These are phyloP conservation scores for Triplophysa rosa DNA, from an alignment of 2,113 vertebrate species.

Conservation along the genomic window DNA sequence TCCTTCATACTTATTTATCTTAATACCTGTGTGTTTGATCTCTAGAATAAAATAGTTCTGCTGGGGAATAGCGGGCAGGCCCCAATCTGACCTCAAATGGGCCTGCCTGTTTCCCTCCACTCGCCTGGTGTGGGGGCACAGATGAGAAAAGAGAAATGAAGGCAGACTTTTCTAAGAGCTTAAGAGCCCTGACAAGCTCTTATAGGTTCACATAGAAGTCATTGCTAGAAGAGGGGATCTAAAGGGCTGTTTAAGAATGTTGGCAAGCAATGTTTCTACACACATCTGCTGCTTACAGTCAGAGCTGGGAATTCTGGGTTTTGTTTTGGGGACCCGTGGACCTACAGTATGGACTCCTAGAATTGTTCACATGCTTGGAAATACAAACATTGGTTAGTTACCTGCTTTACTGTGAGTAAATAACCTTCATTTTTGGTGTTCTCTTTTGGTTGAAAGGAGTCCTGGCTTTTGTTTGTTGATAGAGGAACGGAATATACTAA, in stretches of 20 bases:
- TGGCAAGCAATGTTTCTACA: background rate
- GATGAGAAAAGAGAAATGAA: background rate
- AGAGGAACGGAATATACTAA: background rate
- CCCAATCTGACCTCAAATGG: background rate
- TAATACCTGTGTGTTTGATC: background rate
- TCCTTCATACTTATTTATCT: no score
- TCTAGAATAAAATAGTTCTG: background rate
- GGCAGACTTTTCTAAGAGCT: background rate
- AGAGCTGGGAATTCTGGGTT: no score
- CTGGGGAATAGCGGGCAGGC: background rate
- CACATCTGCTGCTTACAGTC: background rate
- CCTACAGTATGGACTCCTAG: background rate
- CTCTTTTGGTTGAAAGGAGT: background rate
- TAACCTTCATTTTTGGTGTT: background rate
- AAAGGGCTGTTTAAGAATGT: no score
- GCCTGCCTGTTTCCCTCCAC: background rate
- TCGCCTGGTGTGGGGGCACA: background rate
- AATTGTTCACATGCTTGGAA: background rate
- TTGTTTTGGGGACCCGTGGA: background rate
- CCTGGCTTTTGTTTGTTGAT: slow-evolving; percentile 11
- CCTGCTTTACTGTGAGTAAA: no score
- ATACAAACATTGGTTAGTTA: background rate
- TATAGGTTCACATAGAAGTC: background rate
- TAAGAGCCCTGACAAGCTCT: background rate
- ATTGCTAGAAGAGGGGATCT: background rate